Percentiles rank a stretch among this genome's conserved stretches.
Evolutionary conservation across 2,113 vertebrate species (phyloP).

Genomic region (Tupaia tana): DNA sequence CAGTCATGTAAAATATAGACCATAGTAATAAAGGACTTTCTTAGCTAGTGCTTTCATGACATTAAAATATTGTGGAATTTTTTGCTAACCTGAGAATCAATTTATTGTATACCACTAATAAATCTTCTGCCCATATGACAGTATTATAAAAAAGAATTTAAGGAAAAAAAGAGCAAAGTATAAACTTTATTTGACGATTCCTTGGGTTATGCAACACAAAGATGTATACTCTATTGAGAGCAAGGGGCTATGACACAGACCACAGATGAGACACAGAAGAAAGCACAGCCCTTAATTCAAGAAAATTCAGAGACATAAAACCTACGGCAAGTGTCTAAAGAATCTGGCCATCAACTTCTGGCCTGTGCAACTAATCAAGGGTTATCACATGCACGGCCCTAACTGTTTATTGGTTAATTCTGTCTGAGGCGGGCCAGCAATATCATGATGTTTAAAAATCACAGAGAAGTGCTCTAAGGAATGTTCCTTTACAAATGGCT

Average conservation of each 20-base stretch:
- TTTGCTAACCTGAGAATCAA: conserved; percentile 23
- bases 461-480: not conserved
- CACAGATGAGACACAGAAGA: not conserved
- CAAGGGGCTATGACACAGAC: not conserved
- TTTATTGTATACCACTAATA: not conserved
- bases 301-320: conserved; percentile 40
- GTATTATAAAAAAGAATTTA: not conserved
- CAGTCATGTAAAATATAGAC: conserved; percentile 34
- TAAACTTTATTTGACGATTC: not conserved
- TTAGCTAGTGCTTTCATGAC: conserved; percentile 13
- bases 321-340: conserved; percentile 16
- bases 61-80: conserved; percentile 33
- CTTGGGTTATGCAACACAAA: conserved; percentile 30
- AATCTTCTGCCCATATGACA: not conserved
- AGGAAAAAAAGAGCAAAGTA: conserved; percentile 30
- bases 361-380: not conserved
- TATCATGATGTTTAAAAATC: conserved; percentile 46
- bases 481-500: not conserved
- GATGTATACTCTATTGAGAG: not conserved
- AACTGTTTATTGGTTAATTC: not conserved
- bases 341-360: conserved; percentile 38
- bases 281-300: not conserved
- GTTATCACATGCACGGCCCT: not conserved
- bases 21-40: conserved; percentile 17
- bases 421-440: conserved; percentile 19